These are phyloP conservation scores for Ceyx cyanopectus DNA, from an alignment of 2,113 vertebrate species.

Conservation along the genomic window DNA sequence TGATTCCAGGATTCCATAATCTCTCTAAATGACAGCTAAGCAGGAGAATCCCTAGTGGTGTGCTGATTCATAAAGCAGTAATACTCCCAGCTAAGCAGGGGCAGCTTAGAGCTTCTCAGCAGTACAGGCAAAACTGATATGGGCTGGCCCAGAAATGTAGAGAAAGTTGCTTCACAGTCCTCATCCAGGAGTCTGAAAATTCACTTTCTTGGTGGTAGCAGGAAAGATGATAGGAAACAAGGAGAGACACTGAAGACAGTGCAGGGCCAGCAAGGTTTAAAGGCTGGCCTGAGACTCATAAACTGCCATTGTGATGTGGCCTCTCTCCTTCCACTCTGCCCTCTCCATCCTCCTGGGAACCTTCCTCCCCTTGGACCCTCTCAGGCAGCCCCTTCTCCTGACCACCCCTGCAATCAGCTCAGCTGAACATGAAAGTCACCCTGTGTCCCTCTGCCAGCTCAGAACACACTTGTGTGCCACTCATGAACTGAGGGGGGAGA, in stretches of 20 bases:
- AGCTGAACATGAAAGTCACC: accelerated
- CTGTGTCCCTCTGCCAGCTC: neutral
- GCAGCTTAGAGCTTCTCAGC: neutral
- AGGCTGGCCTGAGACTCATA: neutral
- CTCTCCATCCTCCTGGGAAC: neutral
- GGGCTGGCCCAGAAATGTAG: neutral
- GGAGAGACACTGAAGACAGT: neutral
- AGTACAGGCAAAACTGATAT: neutral
- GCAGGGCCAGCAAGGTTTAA: neutral
- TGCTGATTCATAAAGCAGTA: neutral
- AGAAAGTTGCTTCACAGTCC: neutral
- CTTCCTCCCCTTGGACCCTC: accelerated
- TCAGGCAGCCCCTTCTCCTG: neutral
- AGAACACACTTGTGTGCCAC: neutral
- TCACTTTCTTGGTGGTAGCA: neutral
- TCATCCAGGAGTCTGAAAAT: neutral
- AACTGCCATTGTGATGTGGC: accelerated
- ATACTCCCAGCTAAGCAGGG: neutral
- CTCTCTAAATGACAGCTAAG: neutral
- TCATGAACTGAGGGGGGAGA: neutral
- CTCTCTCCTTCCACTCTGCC: neutral
- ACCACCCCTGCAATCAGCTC: neutral
- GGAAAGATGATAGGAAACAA: neutral
- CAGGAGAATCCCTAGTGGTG: neutral
- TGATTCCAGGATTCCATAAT: neutral